Conservation (phyloP, 2,797 vertebrate genomes). For the Gadopsis bispinosus region DNA sequence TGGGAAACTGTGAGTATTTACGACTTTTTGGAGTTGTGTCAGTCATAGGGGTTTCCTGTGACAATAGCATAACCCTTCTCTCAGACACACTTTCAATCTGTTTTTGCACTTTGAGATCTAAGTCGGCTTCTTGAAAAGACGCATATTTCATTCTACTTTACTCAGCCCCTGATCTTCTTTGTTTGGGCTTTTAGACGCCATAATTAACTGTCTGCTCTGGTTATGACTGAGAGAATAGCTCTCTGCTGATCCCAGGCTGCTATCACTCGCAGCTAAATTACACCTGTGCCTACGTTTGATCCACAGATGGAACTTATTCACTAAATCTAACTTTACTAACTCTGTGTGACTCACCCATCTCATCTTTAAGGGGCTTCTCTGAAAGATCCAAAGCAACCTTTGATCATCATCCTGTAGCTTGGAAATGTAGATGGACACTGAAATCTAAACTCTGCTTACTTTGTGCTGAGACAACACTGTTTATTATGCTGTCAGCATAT, state of each 20-base stretch:
- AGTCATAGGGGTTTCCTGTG: not conserved
- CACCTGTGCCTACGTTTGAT: constrained; percentile 47
- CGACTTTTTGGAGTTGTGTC: not conserved
- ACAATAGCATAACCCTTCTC: not conserved
- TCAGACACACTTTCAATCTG: not conserved
- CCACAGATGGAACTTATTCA: constrained; percentile 29
- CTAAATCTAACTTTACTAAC: constrained; percentile 5
- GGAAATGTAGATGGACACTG: constrained; percentile 22
- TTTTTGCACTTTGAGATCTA: constrained; percentile 9
- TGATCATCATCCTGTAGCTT: constrained; percentile 34
- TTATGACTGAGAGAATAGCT: constrained; percentile 41
- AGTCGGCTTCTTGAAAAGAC: constrained; percentile 11
- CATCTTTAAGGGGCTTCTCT: constrained; percentile 17
- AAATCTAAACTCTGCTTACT: constrained; percentile 19
- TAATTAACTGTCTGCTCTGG: constrained; percentile 57
- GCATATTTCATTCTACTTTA: constrained; percentile 16
- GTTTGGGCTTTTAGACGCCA: constrained; percentile 27
- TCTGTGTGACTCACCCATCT: constrained; percentile 22
- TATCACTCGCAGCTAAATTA: constrained; percentile 30
- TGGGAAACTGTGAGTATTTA: not conserved
- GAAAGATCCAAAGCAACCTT: constrained; percentile 40
- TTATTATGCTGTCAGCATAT: not conserved
- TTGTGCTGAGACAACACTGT: too few species aligned
- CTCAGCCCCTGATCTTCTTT: constrained; percentile 27
- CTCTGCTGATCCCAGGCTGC: constrained; percentile 37